Evolutionary conservation across 53 echinoderm and acorn worm species (phyloP).

Genomic region (Apostichopus leukothele): DNA sequence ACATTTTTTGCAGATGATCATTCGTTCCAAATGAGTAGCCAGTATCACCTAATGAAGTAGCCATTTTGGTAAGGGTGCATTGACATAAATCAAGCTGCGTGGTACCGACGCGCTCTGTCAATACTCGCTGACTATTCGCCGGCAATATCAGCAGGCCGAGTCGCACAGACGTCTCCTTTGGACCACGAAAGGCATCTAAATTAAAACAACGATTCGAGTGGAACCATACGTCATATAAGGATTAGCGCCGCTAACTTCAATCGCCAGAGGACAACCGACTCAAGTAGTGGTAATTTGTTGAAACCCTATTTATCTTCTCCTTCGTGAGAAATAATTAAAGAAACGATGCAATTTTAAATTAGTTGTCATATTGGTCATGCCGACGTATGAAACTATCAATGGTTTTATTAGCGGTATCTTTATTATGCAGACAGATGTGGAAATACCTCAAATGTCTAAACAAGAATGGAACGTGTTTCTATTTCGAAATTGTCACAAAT

Average conservation of each 20-base stretch:
- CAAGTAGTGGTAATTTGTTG: background rate
- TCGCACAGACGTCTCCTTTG: constrained; percentile 26
- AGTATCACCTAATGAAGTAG: constrained; percentile 12
- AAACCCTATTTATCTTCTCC: background rate
- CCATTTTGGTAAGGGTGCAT: background rate
- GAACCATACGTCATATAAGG: constrained; percentile 32
- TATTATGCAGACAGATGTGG: too few species aligned
- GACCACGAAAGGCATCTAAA: constrained; percentile 15
- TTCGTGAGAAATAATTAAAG: background rate
- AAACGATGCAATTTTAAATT: background rate
- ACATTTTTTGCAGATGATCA: background rate
- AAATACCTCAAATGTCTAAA: too few species aligned
- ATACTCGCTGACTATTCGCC: background rate
- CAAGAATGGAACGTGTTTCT: too few species aligned
- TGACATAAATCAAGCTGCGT: background rate
- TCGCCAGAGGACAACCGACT: background rate
- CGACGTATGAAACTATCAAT: too few species aligned
- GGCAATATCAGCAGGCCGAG: background rate
- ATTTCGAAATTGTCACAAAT: too few species aligned
- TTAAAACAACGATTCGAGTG: constrained; percentile 25
- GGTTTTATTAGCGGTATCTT: too few species aligned
- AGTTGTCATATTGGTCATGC: background rate
- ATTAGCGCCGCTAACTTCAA: background rate
- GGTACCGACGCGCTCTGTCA: background rate
- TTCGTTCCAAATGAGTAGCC: constrained; percentile 31